Evolutionary conservation across 1,140 invertebrate species (phyloP).

Genomic region (Anastrepha obliqua): DNA sequence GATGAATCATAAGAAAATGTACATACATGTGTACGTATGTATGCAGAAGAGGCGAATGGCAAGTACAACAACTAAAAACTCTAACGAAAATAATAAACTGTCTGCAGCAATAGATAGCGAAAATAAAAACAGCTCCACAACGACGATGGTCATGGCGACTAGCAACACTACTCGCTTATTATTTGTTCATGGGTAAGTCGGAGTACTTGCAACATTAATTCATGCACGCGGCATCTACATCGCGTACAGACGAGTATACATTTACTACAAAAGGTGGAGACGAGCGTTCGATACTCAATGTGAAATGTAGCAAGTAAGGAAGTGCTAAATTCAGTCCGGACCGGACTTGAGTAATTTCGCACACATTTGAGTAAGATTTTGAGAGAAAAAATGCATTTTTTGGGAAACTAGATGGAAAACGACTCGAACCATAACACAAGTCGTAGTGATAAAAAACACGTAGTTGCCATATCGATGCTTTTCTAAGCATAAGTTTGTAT

Average conservation of each 20-base stretch:
- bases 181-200: neutral
- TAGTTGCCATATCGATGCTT: no score
- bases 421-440: no score
- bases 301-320: neutral
- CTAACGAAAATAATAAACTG: constrained; percentile 2
- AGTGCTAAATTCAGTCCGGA: no score
- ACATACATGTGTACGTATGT: neutral
- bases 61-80: neutral
- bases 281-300: neutral
- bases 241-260: neutral
- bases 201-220: neutral
- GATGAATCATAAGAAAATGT: constrained; percentile 4
- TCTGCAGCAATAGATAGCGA: neutral
- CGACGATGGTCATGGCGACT: neutral
- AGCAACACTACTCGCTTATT: neutral
- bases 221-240: no score
- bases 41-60: neutral
- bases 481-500: no score
- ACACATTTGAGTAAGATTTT: no score
- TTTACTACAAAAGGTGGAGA: constrained; percentile 1
- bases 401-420: no score
- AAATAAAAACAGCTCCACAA: neutral
- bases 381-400: no score
- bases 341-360: no score
- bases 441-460: no score